phyloP scores from a whole-genome alignment of 2,888 invertebrate genomes.

The Seladonia tumulorum region DNA sequence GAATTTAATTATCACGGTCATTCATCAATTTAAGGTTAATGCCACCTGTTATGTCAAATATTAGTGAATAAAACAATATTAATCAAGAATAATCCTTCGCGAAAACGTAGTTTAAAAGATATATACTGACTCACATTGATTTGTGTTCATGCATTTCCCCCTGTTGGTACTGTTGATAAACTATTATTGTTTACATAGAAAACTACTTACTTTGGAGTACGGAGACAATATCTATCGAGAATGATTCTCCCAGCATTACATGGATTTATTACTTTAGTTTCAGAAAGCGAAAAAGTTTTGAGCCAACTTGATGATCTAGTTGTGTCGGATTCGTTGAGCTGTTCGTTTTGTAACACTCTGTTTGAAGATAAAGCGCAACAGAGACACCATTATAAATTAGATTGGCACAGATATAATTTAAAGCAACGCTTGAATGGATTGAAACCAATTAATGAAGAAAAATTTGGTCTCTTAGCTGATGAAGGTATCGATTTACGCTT shows the following conservation, averaged over 20 bases:
- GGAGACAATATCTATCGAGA: not conserved
- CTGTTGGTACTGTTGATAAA: too few relatives aligned
- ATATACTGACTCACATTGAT: too few relatives aligned
- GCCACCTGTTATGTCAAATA: not conserved
- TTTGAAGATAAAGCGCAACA: constrained; percentile 88
- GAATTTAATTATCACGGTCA: not conserved
- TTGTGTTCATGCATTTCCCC: too few relatives aligned
- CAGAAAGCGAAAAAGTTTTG: constrained; percentile 74
- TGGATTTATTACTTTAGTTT: constrained; percentile 43
- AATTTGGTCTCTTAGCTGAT: constrained; percentile 86
- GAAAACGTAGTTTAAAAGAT: not conserved
- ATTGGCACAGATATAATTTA: constrained; percentile 94
- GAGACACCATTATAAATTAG: constrained; percentile 91
- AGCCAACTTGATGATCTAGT: constrained; percentile 81
- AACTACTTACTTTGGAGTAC: too few relatives aligned
- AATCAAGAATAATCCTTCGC: not conserved
- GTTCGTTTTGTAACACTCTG: constrained; percentile 85
- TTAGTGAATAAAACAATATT: not conserved
- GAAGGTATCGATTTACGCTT: constrained; percentile 55
- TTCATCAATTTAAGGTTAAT: constrained; percentile 19
- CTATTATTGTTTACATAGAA: too few relatives aligned
- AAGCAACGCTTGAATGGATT: constrained; percentile 89
- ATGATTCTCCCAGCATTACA: not conserved
- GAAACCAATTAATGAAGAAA: constrained; percentile 86
- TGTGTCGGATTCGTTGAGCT: constrained; percentile 84